phyloP scores from a whole-genome alignment of 2,797 vertebrate species.

The Acridotheres tristis region DNA sequence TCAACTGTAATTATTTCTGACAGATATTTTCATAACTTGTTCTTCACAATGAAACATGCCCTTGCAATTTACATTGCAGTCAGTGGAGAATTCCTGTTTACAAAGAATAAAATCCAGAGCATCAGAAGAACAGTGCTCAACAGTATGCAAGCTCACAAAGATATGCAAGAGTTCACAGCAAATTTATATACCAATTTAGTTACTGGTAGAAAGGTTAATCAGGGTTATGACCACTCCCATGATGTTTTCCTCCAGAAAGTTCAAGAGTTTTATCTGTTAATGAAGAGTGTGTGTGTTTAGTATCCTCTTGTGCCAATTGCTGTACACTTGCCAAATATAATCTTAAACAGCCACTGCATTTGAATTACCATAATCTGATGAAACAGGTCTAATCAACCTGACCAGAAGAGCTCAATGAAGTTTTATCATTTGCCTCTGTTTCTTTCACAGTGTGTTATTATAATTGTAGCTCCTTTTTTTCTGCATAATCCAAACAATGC shows the following conservation, averaged over 20 bases:
- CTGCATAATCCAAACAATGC: not conserved
- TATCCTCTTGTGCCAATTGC: not conserved
- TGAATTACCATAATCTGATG: not conserved
- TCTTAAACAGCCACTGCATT: not conserved
- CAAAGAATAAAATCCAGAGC: not conserved
- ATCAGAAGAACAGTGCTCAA: not conserved
- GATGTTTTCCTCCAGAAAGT: not conserved
- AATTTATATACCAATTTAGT: not conserved
- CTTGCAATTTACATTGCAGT: not conserved
- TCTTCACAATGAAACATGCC: not conserved
- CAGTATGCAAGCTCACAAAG: not conserved
- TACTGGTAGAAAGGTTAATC: not conserved
- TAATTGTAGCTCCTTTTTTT: not conserved
- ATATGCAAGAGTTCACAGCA: not conserved
- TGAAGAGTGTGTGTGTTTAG: not conserved
- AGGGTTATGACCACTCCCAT: not conserved
- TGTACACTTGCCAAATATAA: not conserved
- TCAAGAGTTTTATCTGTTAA: not conserved
- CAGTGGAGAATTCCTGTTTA: not conserved
- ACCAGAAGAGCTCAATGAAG: not conserved
- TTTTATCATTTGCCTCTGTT: not conserved
- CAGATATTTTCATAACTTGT: slow-evolving; percentile 4
- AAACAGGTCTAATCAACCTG: not conserved
- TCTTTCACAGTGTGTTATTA: not conserved
- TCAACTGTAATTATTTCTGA: slow-evolving; percentile 22